phyloP scores from a whole-genome alignment of 2,888 invertebrate species.

The Caenorhabditis becei region DNA sequence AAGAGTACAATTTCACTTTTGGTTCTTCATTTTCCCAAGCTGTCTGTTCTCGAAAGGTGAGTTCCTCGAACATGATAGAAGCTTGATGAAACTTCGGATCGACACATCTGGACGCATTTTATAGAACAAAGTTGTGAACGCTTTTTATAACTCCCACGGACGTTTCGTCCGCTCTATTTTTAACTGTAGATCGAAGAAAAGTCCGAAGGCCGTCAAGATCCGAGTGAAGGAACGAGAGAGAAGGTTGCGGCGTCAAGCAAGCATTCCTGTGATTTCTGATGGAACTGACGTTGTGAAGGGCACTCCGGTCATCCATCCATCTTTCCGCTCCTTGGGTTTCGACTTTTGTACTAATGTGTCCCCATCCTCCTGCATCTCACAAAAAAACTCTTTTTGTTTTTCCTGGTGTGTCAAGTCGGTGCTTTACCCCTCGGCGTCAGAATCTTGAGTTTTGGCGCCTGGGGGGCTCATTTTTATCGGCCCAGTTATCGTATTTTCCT shows the following conservation, averaged over 20 bases:
- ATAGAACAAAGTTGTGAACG: background rate
- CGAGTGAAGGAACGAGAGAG: background rate
- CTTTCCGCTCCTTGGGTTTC: background rate
- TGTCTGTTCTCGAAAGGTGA: background rate
- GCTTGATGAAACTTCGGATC: background rate
- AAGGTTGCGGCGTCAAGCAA: background rate
- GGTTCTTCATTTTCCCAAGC: background rate
- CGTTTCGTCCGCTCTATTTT: constrained; percentile 5
- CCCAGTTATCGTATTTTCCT: background rate
- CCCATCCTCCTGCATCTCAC: background rate
- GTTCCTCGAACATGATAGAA: background rate
- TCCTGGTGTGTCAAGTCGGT: constrained; percentile 12
- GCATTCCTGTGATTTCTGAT: constrained; percentile 13
- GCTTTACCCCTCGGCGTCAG: background rate
- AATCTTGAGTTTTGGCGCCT: constrained; percentile 13
- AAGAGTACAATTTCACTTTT: background rate
- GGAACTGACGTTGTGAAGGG: constrained; percentile 8
- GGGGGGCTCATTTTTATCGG: background rate
- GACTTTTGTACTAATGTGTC: constrained; percentile 6
- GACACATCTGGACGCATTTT: background rate
- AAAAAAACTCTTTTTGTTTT: constrained; percentile 28
- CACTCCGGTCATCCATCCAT: constrained; percentile 7
- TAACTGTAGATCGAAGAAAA: constrained; percentile 14
- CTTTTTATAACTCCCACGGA: background rate
- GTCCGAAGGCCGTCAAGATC: background rate